Evolutionary conservation across 2,113 vertebrate genomes (phyloP).

Genomic region (Hystrix cristata): DNA sequence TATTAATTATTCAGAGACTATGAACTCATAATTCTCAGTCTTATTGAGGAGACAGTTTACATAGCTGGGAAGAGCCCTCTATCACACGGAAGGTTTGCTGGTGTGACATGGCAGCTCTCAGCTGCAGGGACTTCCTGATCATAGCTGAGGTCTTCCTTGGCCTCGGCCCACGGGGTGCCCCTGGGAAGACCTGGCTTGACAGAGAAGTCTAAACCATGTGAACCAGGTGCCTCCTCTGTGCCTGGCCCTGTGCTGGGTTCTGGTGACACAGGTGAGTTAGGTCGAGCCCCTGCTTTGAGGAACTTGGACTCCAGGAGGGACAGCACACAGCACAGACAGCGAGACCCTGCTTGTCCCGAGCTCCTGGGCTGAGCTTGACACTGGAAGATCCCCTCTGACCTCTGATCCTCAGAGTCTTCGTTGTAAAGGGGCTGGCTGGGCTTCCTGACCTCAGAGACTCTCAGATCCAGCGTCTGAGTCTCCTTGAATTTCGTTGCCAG

Average conservation of each 20-base stretch:
- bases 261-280: background rate
- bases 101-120: accelerated
- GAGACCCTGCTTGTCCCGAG: no score
- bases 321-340: accelerated
- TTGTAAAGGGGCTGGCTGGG: background rate
- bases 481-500: background rate
- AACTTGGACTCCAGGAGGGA: background rate
- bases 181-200: background rate
- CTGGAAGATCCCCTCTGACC: background rate
- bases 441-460: background rate
- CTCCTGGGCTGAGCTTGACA: background rate
- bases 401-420: background rate
- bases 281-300: background rate
- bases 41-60: constrained; percentile 14
- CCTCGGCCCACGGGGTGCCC: background rate
- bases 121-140: background rate
- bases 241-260: background rate
- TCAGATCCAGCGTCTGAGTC: no score
- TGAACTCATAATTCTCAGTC: background rate
- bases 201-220: background rate
- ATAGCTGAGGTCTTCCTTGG: background rate
- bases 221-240: background rate
- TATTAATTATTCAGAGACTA: background rate
- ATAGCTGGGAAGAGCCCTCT: background rate
- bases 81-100: background rate